Base-by-base conservation (phyloP, 2,797 vertebrate genomes). In the Eulemur albifrons region DNA sequence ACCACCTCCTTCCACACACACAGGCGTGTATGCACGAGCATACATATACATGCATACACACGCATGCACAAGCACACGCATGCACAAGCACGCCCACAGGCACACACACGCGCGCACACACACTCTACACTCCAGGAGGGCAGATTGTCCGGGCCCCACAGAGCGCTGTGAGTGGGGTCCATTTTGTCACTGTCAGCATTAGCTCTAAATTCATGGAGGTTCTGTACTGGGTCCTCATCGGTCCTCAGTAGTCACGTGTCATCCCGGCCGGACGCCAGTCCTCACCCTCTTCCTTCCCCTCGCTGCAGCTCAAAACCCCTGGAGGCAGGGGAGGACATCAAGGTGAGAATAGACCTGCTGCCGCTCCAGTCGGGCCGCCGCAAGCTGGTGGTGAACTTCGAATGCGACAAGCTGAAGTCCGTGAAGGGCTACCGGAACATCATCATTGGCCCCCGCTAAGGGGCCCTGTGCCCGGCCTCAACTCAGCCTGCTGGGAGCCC, bases 401-500 rank as follows among this genome's bases (percentile, higher is more conserved):
- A 99, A 97, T 99, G 99, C 15, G 98, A 99, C 98, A 99, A 98
- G 97, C 96, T 99, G 97, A 98, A 98, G 7, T 99, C 99, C 0
- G 99, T 99, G 96, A 99, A 99, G 97, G 99, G 99, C 69, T 99
- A 99, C 98, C 99, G 98, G 97, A 99, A 99, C 0, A 98, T 99
- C 92, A 99, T 99, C 79, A 98, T 99, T 0, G 99, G 20, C 48
- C 88, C 3, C 21, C 72, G 11, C 97, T 97, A 96, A 5, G 65
- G 65, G 3, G n/a, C 15, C 54, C 27, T 1, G 1, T 1, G 54
- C 70, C 81, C 79, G 0, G 76, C 30, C 0, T 0, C 83, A 13
- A 40, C 45, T 40, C 40, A 83, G 88, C 88, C 96, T 73, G 80
- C 93, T 1, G 12, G 79, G 38, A 59, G 52, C 76, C 90, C 67